Conservation (phyloP, 2,797 vertebrate genomes). For the Poliocrania exsul region DNA sequence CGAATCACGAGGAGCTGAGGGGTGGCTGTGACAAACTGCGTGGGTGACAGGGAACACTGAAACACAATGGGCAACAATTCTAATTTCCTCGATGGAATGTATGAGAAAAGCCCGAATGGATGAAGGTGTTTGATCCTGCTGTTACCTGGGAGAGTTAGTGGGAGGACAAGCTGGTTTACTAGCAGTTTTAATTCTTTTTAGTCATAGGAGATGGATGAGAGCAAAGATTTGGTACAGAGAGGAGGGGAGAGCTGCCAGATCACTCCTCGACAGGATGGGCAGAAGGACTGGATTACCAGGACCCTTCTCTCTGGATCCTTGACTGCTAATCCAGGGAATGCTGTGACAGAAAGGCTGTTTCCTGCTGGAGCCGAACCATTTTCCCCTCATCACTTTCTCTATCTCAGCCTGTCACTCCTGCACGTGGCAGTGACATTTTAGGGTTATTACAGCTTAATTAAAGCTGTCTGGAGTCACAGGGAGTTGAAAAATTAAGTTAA, state of each 20-base stretch:
- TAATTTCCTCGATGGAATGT: not conserved
- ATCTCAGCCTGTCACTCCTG: not conserved
- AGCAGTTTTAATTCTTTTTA: not conserved
- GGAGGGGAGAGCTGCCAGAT: not conserved
- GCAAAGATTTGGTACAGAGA: not conserved
- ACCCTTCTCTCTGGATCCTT: not conserved
- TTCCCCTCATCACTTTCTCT: not conserved
- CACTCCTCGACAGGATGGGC: not conserved
- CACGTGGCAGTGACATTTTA: not conserved
- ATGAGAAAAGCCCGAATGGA: not conserved
- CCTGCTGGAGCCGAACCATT: not conserved
- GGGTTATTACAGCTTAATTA: not conserved
- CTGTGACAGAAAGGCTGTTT: not conserved
- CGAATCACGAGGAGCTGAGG: fast-evolving
- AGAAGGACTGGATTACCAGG: not conserved
- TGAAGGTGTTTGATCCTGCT: not conserved
- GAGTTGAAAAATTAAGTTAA: not conserved
- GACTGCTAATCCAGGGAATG: not conserved
- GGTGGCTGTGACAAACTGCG: not conserved
- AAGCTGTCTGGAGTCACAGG: not conserved
- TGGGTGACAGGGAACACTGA: not conserved
- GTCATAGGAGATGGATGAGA: not conserved
- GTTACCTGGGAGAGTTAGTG: not conserved
- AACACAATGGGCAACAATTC: fast-evolving
- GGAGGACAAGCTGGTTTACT: not conserved